Conservation (phyloP, 2,888 invertebrate genomes). For the Drosophila rubida region DNA sequence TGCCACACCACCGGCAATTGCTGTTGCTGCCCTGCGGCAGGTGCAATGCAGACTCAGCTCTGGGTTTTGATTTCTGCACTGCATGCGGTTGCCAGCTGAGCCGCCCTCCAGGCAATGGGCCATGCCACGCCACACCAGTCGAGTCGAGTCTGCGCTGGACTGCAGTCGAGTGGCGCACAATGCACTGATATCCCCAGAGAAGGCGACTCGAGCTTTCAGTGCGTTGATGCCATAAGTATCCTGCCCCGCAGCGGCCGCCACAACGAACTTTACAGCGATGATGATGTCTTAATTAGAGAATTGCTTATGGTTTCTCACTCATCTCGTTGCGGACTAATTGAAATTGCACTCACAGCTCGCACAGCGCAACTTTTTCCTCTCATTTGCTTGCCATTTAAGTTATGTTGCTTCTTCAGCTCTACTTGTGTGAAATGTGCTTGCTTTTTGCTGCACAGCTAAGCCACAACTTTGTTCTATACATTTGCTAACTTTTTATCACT, state of each 20-base stretch:
- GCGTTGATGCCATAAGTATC: not conserved
- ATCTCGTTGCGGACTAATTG: not conserved
- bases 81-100: constrained; percentile 9
- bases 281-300: constrained; percentile 9
- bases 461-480: too few species aligned
- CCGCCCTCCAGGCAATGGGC: constrained; percentile 3
- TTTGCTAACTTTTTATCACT: too few species aligned
- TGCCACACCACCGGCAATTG: constrained; percentile 11
- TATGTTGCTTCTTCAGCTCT: not conserved
- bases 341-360: not conserved
- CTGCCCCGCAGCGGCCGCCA: not conserved
- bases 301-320: not conserved
- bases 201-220: not conserved
- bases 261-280: not conserved
- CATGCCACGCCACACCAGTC: not conserved
- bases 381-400: not conserved
- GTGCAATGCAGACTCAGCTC: not conserved
- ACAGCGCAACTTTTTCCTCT: not conserved
- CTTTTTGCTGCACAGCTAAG: too few species aligned
- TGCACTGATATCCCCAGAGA: not conserved
- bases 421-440: too few species aligned
- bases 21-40: constrained; percentile 1
- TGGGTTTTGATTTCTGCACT: constrained; percentile 15
- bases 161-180: constrained; percentile 5
- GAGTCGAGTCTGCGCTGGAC: not conserved